These are phyloP conservation scores for Leptatherina wallacei DNA, from an alignment of 2,797 vertebrate species.

Conservation along the genomic window DNA sequence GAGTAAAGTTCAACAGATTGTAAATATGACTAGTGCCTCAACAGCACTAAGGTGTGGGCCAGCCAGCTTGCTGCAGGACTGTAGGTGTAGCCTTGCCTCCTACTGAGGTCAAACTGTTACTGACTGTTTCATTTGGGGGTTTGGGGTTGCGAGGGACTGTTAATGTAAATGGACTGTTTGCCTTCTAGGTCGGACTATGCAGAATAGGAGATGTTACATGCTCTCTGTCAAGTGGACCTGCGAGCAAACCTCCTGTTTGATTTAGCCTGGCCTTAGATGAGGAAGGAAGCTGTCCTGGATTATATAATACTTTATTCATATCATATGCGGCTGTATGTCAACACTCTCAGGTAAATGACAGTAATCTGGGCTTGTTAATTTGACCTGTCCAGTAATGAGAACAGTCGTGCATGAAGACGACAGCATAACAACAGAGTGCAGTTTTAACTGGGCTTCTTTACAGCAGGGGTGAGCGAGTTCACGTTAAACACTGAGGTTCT, in stretches of 20 bases:
- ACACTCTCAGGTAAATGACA: constrained; percentile 81
- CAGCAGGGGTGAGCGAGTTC: constrained; percentile 65
- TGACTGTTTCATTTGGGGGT: constrained; percentile 45
- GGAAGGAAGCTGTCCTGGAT: constrained; percentile 18
- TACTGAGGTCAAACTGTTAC: constrained; percentile 52
- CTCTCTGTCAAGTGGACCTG: constrained; percentile 25
- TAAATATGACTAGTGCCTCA: constrained; percentile 62
- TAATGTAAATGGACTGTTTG: constrained; percentile 70
- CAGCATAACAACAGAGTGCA: constrained; percentile 13
- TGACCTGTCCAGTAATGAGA: constrained; percentile 36
- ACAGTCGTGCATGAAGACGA: constrained; percentile 22
- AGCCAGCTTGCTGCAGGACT: constrained; percentile 35
- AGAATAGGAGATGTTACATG: constrained; percentile 47
- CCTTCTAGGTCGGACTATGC: constrained; percentile 73
- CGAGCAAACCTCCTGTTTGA: constrained; percentile 46
- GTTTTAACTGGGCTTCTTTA: constrained; percentile 58
- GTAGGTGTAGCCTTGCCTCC: constrained; percentile 52
- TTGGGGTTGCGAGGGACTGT: constrained; percentile 59
- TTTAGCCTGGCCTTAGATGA: constrained; percentile 61
- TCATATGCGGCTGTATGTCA: constrained; percentile 35
- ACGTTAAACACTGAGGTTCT: constrained; percentile 56
- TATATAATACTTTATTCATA: constrained; percentile 45
- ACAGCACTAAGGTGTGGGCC: constrained; percentile 46
- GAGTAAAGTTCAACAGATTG: constrained; percentile 61
- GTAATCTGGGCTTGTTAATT: constrained; percentile 52